These are phyloP conservation scores for Sphaeridia pumilis DNA, from an alignment of 2,888 invertebrate species.

Conservation along the genomic window DNA sequence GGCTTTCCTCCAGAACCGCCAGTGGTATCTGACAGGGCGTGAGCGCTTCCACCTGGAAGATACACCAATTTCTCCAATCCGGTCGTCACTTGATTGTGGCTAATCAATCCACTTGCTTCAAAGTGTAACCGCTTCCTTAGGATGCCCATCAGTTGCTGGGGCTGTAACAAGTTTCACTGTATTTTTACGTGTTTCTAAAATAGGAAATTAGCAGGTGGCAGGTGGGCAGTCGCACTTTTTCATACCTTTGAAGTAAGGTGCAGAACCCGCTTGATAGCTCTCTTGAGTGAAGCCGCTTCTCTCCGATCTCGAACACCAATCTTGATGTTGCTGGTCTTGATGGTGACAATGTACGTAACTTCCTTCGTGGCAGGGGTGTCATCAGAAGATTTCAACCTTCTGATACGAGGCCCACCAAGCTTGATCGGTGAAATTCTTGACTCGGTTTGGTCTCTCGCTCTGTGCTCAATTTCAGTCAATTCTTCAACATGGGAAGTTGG, in stretches of 20 bases:
- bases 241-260: too few species aligned
- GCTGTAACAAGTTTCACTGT: too few species aligned
- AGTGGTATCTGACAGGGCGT: neutral
- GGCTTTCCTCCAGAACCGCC: neutral
- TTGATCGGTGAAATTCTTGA: neutral
- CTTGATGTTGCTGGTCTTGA: neutral
- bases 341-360: neutral
- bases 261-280: neutral
- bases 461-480: neutral
- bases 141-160: neutral
- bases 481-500: neutral
- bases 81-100: neutral
- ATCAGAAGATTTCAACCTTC: neutral
- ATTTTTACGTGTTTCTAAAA: too few species aligned
- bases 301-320: neutral
- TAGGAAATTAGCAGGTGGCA: too few species aligned
- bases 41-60: neutral
- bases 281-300: neutral
- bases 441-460: neutral
- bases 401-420: neutral
- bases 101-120: neutral
- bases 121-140: neutral
- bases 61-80: neutral
- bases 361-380: neutral
- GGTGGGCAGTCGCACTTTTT: too few species aligned